phyloP scores from a whole-genome alignment of 2,113 vertebrate species.

The Micromys minutus region DNA sequence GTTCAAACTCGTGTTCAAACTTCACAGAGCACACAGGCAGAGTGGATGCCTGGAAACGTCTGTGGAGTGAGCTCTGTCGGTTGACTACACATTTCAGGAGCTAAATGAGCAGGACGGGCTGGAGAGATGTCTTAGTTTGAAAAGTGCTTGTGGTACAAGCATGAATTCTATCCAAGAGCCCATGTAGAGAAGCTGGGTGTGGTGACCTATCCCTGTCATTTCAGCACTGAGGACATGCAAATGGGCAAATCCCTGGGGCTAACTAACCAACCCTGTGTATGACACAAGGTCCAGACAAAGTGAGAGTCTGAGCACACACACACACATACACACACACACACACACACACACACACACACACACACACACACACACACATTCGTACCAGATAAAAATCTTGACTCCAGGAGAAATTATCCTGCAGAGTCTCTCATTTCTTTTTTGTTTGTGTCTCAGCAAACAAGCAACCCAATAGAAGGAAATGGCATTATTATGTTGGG shows the following conservation, averaged over 20 bases:
- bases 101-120: background rate
- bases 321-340: background rate
- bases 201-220: background rate
- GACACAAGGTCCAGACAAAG: background rate
- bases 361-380: background rate
- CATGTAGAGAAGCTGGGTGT: background rate
- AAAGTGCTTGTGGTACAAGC: background rate
- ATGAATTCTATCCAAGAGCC: background rate
- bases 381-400: conserved; percentile 50
- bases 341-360: background rate
- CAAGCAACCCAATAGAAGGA: conserved; percentile 57
- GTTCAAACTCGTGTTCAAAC: background rate
- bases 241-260: background rate
- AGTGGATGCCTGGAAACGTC: background rate
- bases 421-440: conserved; percentile 27
- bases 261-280: background rate
- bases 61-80: background rate
- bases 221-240: background rate
- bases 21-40: background rate
- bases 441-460: conserved; percentile 53
- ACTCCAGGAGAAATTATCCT: conserved; percentile 55
- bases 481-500: conserved; percentile 61
- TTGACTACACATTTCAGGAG: background rate
- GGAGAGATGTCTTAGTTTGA: background rate
- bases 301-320: background rate